Base-by-base conservation (phyloP, 2,888 invertebrate genomes). In the Saturnia japonica region DNA sequence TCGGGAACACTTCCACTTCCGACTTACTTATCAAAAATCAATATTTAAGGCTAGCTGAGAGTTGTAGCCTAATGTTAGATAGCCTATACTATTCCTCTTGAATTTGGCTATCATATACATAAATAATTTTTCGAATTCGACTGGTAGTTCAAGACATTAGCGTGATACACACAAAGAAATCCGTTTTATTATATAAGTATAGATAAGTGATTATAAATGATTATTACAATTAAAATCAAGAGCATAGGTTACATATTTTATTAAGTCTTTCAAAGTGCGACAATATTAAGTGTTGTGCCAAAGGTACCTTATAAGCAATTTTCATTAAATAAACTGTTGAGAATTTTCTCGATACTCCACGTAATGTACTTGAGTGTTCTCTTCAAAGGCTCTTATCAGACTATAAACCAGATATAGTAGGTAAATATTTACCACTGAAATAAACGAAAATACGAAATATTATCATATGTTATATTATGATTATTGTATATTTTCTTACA, bases 401-500 rank as follows among this genome's bases (percentile, higher is more conserved):
- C 83, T 89, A 77, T 84, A 88, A 0, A 91, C 90, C 68, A 91
- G 75, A 73, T 86, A 88, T 40, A 90, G 76, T 0, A 89, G 79
- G 77, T 91, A 91, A 51, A 89, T 70, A 76, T 91, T 89, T 25
- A 90, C 72, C 67, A 84, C 91, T 91, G 85, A 57, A 57, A 57
- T 14, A 85, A 85, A n/a, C 54, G 68, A 71, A 67, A 71, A 70
- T 69, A 28, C 66, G 1, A 22, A 40, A 9, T 22, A 54, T 54
- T 40, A 51, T 11, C 7, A 8, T 19, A 8, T 70, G 34, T 51
- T 64, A 28, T 62, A 66, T 40, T 25, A 25, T n/a, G n/a, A n/a
- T n/a, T n/a, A n/a, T n/a, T n/a, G n/a, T n/a, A n/a, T n/a, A n/a
- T n/a, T n/a, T n/a, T n/a, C n/a, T n/a, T n/a, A n/a, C n/a, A n/a